Percentiles rank a stretch among this genome's conserved stretches.
These are phyloP conservation scores for Eucidaris tribuloides DNA, from an alignment of 35 echinoderm and acorn worm genomes.

Conservation along the genomic window DNA sequence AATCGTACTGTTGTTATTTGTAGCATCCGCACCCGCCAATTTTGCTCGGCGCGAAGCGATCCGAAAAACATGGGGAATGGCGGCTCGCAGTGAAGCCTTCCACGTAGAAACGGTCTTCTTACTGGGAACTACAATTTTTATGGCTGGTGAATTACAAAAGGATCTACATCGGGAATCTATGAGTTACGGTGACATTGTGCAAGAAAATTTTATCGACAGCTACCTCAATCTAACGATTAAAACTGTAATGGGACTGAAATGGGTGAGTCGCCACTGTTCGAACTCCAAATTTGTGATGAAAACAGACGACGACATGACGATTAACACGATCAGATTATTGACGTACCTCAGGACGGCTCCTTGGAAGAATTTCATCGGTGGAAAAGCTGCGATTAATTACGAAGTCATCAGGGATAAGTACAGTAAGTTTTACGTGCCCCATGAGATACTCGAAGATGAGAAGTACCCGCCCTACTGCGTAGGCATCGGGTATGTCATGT, in stretches of 20 bases:
- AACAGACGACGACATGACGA: conserved; percentile 82
- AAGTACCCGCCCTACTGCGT: conserved; percentile 65
- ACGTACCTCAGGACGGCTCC: conserved; percentile 24
- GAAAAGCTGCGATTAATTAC: conserved; percentile 32
- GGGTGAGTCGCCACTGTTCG: conserved; percentile 66
- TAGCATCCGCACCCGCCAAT: conserved; percentile 22
- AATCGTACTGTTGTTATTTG: conserved; percentile 20
- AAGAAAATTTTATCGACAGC: conserved; percentile 75
- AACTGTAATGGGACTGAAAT: conserved; percentile 89
- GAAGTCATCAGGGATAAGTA: conserved; percentile 37
- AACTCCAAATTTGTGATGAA: conserved; percentile 83
- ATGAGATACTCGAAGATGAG: neutral
- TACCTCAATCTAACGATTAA: conserved; percentile 90
- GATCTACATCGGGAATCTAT: conserved; percentile 15
- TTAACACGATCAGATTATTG: conserved; percentile 44
- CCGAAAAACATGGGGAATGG: conserved; percentile 42
- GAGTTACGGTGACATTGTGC: conserved; percentile 57
- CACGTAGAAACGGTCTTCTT: conserved; percentile 16
- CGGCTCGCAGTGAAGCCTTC: neutral
- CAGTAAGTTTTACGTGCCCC: conserved; percentile 76
- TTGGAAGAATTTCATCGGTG: conserved; percentile 19
- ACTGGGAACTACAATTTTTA: neutral
- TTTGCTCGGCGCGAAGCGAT: conserved; percentile 22
- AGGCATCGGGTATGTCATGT: conserved; percentile 78
- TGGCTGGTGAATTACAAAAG: neutral